Evolutionary conservation across 2,113 vertebrate genomes (phyloP).

Genomic region (Parus major): DNA sequence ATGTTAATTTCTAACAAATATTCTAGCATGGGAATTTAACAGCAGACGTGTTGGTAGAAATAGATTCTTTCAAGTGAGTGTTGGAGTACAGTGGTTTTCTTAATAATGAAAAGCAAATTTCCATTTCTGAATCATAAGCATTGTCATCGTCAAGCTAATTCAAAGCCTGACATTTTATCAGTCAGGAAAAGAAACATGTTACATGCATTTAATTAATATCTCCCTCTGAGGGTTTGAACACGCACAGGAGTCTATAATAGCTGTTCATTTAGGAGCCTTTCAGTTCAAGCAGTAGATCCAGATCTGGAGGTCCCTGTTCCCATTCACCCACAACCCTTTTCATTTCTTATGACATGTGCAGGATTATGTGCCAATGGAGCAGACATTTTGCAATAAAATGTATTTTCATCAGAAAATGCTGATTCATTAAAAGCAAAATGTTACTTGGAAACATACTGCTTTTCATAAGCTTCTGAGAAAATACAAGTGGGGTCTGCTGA

Average conservation of each 20-base stretch:
- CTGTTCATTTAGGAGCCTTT: neutral
- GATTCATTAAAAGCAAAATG: neutral
- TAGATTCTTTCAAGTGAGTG: conserved; percentile 25
- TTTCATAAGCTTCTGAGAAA: neutral
- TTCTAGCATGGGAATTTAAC: conserved; percentile 8
- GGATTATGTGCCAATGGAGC: neutral
- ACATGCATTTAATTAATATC: conserved; percentile 46
- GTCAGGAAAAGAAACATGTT: conserved; percentile 34
- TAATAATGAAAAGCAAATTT: conserved; percentile 54
- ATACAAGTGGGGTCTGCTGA: neutral
- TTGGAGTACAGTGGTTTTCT: conserved; percentile 25
- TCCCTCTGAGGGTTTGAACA: neutral
- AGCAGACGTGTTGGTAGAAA: conserved; percentile 2
- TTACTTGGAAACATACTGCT: neutral
- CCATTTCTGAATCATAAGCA: conserved; percentile 36
- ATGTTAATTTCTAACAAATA: conserved; percentile 54
- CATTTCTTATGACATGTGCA: neutral
- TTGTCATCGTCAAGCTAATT: conserved; percentile 23
- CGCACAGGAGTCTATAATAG: neutral
- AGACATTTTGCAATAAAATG: neutral
- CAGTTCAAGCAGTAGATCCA: neutral
- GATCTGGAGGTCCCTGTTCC: neutral
- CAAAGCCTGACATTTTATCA: conserved; percentile 48
- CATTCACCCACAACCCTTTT: neutral
- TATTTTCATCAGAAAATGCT: conserved; percentile 19